Conservation (phyloP, 2,797 vertebrate species). For the Pipistrellus kuhlii region DNA sequence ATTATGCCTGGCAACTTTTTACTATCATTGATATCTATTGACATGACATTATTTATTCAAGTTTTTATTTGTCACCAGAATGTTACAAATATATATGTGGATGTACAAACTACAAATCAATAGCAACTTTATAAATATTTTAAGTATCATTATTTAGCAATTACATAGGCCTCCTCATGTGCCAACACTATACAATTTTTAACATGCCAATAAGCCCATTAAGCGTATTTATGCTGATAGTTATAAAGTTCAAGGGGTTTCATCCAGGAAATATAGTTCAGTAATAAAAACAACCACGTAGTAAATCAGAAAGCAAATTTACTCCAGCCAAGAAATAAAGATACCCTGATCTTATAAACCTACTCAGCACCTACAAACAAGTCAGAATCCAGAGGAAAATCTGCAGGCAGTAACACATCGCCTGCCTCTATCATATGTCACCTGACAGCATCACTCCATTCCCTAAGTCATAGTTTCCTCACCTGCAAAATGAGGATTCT, state of each 20-base stretch:
- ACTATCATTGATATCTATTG: constrained; percentile 58
- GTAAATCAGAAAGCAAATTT: constrained; percentile 63
- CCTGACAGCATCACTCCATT: not conserved
- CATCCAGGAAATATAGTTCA: constrained; percentile 69
- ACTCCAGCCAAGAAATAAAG: not conserved
- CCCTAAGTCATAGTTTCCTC: constrained; percentile 46
- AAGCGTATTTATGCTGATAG: constrained; percentile 78
- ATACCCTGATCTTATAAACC: constrained; percentile 22
- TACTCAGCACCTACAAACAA: not conserved
- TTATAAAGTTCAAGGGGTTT: constrained; percentile 78
- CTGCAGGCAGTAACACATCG: not conserved
- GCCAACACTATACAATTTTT: constrained; percentile 74
- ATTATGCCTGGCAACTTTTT: constrained; percentile 53
- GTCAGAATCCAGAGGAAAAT: constrained; percentile 25
- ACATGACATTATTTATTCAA: constrained; percentile 74
- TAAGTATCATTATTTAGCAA: constrained; percentile 82
- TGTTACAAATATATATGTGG: constrained; percentile 59
- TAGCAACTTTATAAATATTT: constrained; percentile 81
- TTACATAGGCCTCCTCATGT: constrained; percentile 72
- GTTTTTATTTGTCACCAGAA: constrained; percentile 71
- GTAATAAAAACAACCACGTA: constrained; percentile 66
- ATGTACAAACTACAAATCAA: constrained; percentile 71
- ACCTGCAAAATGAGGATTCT: not conserved
- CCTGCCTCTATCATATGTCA: not conserved
- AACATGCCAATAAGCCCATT: constrained; percentile 70